Evolutionary conservation across 2,888 invertebrate species (phyloP).

Genomic region (Drosophila cognata): DNA sequence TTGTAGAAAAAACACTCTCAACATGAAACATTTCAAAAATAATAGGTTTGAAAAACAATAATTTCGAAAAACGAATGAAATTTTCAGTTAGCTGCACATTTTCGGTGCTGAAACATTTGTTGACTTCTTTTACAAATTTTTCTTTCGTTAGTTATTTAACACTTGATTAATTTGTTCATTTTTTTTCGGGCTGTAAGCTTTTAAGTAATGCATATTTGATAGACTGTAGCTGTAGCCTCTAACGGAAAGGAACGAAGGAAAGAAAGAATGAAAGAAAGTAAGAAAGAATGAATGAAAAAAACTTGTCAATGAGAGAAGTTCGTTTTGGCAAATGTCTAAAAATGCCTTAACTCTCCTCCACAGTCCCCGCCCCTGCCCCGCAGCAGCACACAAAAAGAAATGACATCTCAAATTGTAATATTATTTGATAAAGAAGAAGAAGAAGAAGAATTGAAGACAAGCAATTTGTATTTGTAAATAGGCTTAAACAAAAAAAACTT

Average conservation of each 20-base stretch:
- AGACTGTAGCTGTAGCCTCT: constrained; percentile 49
- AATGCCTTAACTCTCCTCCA: constrained; percentile 37
- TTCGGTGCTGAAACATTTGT: neutral
- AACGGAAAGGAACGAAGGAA: constrained; percentile 10
- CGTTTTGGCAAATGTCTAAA: constrained; percentile 66
- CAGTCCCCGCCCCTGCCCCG: neutral
- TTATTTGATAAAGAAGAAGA: constrained; percentile 52
- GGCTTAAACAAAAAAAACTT: constrained; percentile 23
- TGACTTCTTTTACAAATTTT: neutral
- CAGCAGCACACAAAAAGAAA: constrained; percentile 46
- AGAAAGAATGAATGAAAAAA: neutral
- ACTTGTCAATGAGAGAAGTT: constrained; percentile 70
- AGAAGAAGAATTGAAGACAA: constrained; percentile 62
- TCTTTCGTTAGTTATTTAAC: neutral
- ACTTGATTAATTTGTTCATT: constrained; percentile 6
- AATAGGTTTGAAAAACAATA: too few species aligned
- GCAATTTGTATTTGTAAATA: constrained; percentile 73
- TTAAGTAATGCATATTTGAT: constrained; percentile 35
- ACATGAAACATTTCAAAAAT: too few species aligned
- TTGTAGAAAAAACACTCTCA: neutral
- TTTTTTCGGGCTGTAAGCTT: constrained; percentile 23
- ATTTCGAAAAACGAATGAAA: neutral
- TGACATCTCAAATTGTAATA: constrained; percentile 83
- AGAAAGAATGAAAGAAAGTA: neutral
- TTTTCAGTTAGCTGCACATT: neutral